Conservation (phyloP, 2,113 vertebrate species). For the Upupa epops region DNA sequence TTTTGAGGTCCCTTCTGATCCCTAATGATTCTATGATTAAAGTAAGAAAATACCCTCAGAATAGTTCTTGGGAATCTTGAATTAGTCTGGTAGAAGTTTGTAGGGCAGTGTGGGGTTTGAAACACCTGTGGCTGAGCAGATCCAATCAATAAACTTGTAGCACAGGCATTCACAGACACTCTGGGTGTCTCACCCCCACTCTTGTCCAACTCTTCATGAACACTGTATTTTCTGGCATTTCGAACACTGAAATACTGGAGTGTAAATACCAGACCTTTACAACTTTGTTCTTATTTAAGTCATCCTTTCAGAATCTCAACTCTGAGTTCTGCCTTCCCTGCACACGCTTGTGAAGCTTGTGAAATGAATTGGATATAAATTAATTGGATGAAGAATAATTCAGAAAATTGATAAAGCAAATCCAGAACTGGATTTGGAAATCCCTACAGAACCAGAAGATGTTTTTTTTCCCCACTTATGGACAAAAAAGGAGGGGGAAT, state of each 20-base stretch:
- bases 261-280: neutral
- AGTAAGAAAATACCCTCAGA: neutral
- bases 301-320: neutral
- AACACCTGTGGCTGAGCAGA: neutral
- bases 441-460: neutral
- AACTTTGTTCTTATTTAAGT: neutral
- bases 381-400: no score
- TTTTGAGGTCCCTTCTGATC: no score
- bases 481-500: neutral
- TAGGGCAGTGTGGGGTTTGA: neutral
- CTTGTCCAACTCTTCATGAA: neutral
- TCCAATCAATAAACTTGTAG: neutral
- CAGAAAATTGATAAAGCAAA: neutral
- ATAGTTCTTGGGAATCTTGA: neutral
- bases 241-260: neutral
- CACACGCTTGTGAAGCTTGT: neutral
- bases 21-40: no score
- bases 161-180: neutral
- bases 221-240: neutral
- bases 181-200: neutral
- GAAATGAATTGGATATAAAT: neutral
- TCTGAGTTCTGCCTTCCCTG: neutral
- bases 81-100: rapidly evolving
- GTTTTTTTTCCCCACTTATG: neutral
- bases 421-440: neutral